Percentiles rank a stretch among this genome's conserved stretches.
Conservation (phyloP, 2,113 vertebrate genomes). For the Microtus montanus region DNA sequence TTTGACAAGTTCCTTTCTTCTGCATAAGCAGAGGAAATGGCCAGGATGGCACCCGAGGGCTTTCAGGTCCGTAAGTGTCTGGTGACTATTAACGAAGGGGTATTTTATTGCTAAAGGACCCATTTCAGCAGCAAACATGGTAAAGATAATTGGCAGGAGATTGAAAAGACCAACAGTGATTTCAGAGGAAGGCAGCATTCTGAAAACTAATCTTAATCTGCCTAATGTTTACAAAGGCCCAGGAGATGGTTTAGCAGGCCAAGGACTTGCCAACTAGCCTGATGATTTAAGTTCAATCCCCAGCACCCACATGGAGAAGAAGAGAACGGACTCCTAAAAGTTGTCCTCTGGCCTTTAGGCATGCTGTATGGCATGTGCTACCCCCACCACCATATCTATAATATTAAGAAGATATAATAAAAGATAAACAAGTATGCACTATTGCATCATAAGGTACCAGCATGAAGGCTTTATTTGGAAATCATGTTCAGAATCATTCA, state of each 20-base stretch:
- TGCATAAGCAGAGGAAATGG: background rate
- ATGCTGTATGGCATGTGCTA: background rate
- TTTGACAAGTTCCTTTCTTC: background rate
- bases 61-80: background rate
- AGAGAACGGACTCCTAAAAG: background rate
- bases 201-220: slow-evolving; percentile 28
- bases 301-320: background rate
- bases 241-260: background rate
- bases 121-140: background rate
- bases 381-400: background rate
- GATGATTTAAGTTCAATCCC: background rate
- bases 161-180: background rate
- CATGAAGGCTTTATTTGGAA: background rate
- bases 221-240: background rate
- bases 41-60: background rate
- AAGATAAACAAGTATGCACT: background rate
- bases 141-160: background rate
- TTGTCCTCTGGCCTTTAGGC: background rate
- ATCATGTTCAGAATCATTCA: slow-evolving; percentile 38
- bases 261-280: background rate
- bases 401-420: background rate
- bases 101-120: background rate
- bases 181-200: slow-evolving; percentile 4
- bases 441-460: background rate
- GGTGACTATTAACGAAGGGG: background rate